Base-by-base conservation (phyloP, 2,113 vertebrate genomes). In the Sceloporus tristichus region DNA sequence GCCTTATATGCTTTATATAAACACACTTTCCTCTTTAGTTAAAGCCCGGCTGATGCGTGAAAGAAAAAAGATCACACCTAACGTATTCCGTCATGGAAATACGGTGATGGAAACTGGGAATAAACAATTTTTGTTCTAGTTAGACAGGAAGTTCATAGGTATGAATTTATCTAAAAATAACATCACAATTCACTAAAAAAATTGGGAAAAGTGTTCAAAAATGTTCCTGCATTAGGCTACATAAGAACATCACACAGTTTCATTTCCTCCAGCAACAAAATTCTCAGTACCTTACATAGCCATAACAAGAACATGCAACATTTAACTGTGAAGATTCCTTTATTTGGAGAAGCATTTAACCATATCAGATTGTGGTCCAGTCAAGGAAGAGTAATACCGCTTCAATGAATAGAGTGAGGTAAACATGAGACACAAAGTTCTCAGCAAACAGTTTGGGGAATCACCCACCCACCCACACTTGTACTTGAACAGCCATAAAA, bases 1-100 rank as follows among this genome's bases (percentile, higher is more conserved):
- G 21, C 70, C 77, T 74, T 79, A 90, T 90, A 86, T 38, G n/a
- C n/a, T n/a, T 74, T 34, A 74, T 18, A 74, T 16, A 19, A 87
- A 66, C 76, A 73, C 89, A 85, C 85, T 88, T 90, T 78, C 82
- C 79, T 54, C 82, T 54, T 27, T 56, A 79, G 75, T 90, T 88
- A 79, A 68, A 66, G 27, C 83, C 84, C 90, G 82, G 56, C 81
- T 84, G 84, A 79, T 68, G 79, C 87, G 78, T 23, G 5, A 56
- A 74, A 38, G n/a, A 74, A 29, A 5, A 42, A 8, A 42, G 38
- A 40, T 1, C 66, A 42, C 2, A 77, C 21, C 75, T 68, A 25
- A 2, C 19, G 21, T 19, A 9, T 77, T 77, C 73, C 88, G 62
- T 88, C 29, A 91, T 27, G 21, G 66, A 68, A 68, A 91, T 82